These are phyloP conservation scores for Cyclargus thomasi DNA, from an alignment of 1,140 invertebrate species.

Conservation along the genomic window DNA sequence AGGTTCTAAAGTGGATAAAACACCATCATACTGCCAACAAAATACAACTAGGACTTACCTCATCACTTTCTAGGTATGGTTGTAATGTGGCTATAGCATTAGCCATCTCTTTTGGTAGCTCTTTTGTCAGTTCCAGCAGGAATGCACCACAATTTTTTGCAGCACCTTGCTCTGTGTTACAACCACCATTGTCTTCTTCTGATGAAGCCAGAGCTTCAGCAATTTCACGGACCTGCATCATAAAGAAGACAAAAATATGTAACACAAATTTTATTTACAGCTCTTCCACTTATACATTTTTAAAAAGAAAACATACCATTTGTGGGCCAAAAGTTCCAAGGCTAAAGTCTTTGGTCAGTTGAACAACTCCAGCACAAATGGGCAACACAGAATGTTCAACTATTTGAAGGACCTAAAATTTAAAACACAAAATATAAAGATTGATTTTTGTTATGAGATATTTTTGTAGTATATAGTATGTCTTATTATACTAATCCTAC, in stretches of 20 bases:
- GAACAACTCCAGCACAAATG: constrained; percentile 80
- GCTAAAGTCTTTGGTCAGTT: constrained; percentile 79
- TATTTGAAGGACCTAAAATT: constrained; percentile 81
- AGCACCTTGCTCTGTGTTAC: constrained; percentile 76
- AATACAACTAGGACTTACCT: too few relatives aligned
- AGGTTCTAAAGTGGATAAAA: too few relatives aligned
- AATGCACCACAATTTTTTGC: constrained; percentile 81
- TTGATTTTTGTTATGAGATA: too few relatives aligned
- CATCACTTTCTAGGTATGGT: constrained; percentile 67
- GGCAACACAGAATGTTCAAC: constrained; percentile 81
- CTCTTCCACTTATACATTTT: background rate
- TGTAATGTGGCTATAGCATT: constrained; percentile 70
- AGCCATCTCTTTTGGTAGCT: constrained; percentile 79
- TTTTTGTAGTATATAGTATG: too few relatives aligned
- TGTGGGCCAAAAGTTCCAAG: constrained; percentile 81
- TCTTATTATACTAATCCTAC: too few relatives aligned
- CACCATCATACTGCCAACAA: too few relatives aligned
- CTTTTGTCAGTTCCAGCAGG: constrained; percentile 81
- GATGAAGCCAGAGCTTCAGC: constrained; percentile 74
- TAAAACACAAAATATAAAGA: background rate
- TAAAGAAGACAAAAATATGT: background rate
- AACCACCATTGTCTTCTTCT: constrained; percentile 72
- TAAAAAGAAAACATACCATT: constrained; percentile 63
- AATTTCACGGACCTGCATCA: constrained; percentile 79
- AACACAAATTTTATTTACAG: background rate